These are phyloP conservation scores for Eciton burchellii DNA, from an alignment of 1,140 invertebrate genomes.

Conservation along the genomic window DNA sequence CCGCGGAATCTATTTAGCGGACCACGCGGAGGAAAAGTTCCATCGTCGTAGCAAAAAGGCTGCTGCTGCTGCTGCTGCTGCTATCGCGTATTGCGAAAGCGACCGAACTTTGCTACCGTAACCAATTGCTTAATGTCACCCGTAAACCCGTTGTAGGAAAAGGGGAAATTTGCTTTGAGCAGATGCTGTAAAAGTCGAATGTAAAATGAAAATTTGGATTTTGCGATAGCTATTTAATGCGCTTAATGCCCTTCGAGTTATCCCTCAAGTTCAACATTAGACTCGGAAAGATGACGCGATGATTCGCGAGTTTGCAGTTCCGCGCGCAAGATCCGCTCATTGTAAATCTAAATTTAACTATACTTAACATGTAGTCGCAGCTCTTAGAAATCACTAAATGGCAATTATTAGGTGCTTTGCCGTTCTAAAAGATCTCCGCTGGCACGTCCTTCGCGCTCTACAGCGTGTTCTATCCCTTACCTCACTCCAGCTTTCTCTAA, in stretches of 20 bases:
- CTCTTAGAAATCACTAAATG: background rate
- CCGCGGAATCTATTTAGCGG: background rate
- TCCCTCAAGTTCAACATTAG: no score
- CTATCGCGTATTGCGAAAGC: conserved; percentile 3
- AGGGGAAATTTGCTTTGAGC: background rate
- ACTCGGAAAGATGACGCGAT: no score
- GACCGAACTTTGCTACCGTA: background rate
- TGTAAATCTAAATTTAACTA: background rate
- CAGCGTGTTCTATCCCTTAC: conserved; percentile 2
- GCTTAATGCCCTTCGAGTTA: no score
- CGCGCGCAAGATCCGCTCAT: background rate
- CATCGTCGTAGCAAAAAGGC: background rate
- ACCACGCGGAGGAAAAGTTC: background rate
- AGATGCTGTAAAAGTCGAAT: background rate
- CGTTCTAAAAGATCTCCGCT: conserved; percentile 34
- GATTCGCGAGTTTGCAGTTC: no score
- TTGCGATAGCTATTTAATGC: no score
- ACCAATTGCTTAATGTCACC: conserved; percentile 11
- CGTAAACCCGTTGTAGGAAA: background rate
- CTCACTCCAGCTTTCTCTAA: conserved; percentile 44
- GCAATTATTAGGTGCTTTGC: background rate
- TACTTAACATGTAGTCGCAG: background rate
- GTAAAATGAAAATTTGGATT: conserved; percentile 14
- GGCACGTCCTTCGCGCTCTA: conserved; percentile 31
- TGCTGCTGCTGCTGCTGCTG: background rate